These are phyloP conservation scores for Ruditapes philippinarum DNA, from an alignment of 1,140 invertebrate species.

Conservation along the genomic window DNA sequence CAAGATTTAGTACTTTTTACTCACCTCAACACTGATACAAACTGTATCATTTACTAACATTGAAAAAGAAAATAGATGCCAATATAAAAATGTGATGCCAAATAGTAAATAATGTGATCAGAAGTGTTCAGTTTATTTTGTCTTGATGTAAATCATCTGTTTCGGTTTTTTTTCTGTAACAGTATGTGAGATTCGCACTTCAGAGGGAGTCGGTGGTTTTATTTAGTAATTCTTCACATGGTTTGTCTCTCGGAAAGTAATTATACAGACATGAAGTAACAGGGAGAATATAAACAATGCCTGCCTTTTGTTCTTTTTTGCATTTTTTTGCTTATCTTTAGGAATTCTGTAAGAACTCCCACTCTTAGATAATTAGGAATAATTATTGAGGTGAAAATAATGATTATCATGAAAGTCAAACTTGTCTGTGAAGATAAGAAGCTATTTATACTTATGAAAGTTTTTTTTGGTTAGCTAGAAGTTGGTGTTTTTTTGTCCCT, in stretches of 20 bases:
- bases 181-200: background rate
- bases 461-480: too few relatives aligned
- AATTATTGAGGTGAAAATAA: too few relatives aligned
- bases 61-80: too few relatives aligned
- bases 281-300: slow-evolving; percentile 24
- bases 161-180: background rate
- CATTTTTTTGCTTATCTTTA: background rate
- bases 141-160: background rate
- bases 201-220: background rate
- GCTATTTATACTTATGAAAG: too few relatives aligned
- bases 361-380: background rate
- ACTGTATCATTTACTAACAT: too few relatives aligned
- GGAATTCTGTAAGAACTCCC: background rate
- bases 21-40: too few relatives aligned
- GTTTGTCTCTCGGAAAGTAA: background rate
- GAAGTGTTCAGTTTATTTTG: background rate
- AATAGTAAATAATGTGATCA: background rate
- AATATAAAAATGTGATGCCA: too few relatives aligned
- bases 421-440: too few relatives aligned
- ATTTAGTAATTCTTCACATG: slow-evolving; percentile 27
- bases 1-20: too few relatives aligned
- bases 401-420: too few relatives aligned
- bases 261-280: slow-evolving; percentile 14
- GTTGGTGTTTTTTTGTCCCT: too few relatives aligned
- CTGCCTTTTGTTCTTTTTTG: background rate